Percentiles rank a stretch among this genome's conserved stretches.
Conservation (phyloP, 2,797 vertebrate genomes). For the Epinephelus coioides region DNA sequence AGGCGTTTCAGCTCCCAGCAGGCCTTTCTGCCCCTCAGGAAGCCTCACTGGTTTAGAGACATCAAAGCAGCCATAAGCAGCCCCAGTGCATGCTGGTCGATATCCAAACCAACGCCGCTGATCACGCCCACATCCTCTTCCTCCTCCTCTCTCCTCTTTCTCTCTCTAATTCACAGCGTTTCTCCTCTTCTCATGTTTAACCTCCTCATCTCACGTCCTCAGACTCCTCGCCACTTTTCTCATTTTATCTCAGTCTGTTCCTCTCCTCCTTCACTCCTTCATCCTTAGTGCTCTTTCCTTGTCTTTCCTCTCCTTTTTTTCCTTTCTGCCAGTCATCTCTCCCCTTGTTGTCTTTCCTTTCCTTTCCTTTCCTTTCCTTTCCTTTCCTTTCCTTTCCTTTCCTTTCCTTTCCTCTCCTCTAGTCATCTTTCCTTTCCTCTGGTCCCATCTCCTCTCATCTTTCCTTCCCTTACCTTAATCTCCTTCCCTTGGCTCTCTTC, state of each 20-base stretch:
- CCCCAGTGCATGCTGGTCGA: conserved; percentile 67
- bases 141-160: conserved; percentile 13
- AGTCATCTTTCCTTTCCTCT: neutral
- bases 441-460: neutral
- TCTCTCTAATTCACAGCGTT: neutral
- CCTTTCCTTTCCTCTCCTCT: too few species aligned
- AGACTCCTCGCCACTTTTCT: neutral
- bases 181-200: neutral
- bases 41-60: conserved; percentile 62
- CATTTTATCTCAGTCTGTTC: neutral
- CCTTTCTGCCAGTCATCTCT: neutral
- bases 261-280: neutral
- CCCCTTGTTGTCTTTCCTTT: too few species aligned
- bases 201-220: neutral
- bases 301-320: neutral
- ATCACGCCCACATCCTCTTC: conserved; percentile 39
- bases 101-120: conserved; percentile 46
- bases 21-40: conserved; percentile 58
- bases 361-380: neutral
- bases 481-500: neutral
- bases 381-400: neutral
- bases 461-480: neutral
- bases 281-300: neutral
- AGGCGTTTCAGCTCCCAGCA: conserved; percentile 62
- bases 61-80: conserved; percentile 73